Conservation (phyloP, 2,113 vertebrate genomes). For the Ibidorhyncha struthersii region DNA sequence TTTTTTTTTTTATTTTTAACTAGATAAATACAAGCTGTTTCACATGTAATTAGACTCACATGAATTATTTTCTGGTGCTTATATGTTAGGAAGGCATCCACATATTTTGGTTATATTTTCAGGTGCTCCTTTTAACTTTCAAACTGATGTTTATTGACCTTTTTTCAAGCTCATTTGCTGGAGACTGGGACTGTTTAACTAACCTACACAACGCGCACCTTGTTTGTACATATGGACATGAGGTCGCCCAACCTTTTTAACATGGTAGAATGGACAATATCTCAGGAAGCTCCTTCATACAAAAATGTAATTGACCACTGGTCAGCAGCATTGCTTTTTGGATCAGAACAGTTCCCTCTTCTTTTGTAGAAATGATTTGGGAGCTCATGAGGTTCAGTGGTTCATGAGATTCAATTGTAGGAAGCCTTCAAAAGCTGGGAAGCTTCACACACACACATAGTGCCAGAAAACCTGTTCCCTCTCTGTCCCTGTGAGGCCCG, state of each 20-base stretch:
- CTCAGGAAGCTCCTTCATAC: not conserved
- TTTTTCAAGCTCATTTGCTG: not conserved
- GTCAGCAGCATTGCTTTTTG: not conserved
- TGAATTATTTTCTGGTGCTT: not conserved
- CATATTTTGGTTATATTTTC: not conserved
- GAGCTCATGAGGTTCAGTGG: fast-evolving
- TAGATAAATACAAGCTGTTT: not conserved
- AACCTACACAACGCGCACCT: not conserved
- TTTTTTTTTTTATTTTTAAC: not conserved
- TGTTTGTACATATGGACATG: not conserved
- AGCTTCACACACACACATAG: not conserved
- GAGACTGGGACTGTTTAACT: not conserved
- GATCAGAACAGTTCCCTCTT: not conserved
- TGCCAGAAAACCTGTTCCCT: not conserved
- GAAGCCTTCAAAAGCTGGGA: not conserved
- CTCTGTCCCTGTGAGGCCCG: not conserved
- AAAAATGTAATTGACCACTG: not conserved
- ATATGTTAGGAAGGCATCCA: not conserved
- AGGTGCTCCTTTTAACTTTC: not conserved
- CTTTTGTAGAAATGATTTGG: not conserved
- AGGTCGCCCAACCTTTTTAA: not conserved
- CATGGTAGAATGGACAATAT: not conserved
- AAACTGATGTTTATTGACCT: not conserved
- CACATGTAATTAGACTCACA: not conserved
- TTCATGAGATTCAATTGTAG: no score